Evolutionary conservation across 2,888 invertebrate species (phyloP), one percentile per base, ranked within the genome.

Genomic region (Tachina fera): DNA sequence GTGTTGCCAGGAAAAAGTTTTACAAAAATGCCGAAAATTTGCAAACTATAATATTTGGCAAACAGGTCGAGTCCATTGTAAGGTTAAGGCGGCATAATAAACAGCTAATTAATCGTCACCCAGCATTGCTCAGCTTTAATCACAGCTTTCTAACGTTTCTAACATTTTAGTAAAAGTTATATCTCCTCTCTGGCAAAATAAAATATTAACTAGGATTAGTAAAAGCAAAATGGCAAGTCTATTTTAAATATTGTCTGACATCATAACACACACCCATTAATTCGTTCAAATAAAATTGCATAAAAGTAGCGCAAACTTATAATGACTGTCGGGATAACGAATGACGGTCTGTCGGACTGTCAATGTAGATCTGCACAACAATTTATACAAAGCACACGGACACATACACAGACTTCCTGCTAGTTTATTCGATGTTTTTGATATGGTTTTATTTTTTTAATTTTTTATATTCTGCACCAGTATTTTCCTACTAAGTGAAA

Each of bases 221-320:
- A 39, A 41, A 16, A 13, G n/a, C 8, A 39, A 8, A 39, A 3
- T 60, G 41, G 74, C 53, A 75, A 75, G 49, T 61, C 74, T 61
- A 41, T 19, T 19, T 70, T 63, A 19, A 31, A 22, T 77, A 47
- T 68, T 14, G n/a, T 41, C 47, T 41, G 58, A 60, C 60, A 77
- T 60, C 10, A 51, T 10, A 41, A 49, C 63, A 19, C 43, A 75
- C 53, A 72, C 11, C 9, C 67, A 22, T 49, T 10, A 31, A 31
- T 39, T 13, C 11, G n/a, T n/a, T 31, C 72, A 13, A n/a, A 63
- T n/a, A 43, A 19, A 43, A 60, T 31, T 14, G 31, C 43, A 22
- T 11, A 53, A 70, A 75, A 75, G 70, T 75, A 70, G 82, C 53
- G 75, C 75, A 70, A 70, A 82, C 75, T 51, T 76, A 63, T 41